phyloP scores from a whole-genome alignment of 2,888 invertebrate species.

The Pachycephus smyrnensis region DNA sequence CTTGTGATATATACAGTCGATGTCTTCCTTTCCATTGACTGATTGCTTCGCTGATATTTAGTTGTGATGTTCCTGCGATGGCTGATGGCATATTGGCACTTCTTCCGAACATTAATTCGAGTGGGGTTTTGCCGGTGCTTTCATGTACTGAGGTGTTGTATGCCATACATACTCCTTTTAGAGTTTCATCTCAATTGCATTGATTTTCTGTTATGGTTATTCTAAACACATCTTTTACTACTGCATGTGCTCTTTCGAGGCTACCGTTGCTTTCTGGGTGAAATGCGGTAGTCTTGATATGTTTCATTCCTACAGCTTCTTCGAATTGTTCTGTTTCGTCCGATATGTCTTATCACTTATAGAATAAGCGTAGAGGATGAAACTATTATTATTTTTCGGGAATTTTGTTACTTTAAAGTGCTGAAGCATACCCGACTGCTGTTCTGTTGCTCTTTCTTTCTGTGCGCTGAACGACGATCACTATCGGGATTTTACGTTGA shows the following conservation, averaged over 20 bases:
- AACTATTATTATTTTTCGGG: too few relatives aligned
- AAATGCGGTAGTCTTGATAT: slow-evolving; percentile 24
- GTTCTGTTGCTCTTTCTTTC: too few relatives aligned
- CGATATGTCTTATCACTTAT: too few relatives aligned
- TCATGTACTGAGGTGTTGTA: slow-evolving; percentile 19
- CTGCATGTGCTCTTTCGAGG: slow-evolving; percentile 26
- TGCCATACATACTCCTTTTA: slow-evolving; percentile 19
- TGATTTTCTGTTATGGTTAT: too few relatives aligned
- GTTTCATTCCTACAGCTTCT: slow-evolving; percentile 20
- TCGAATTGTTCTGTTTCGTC: slow-evolving; percentile 24
- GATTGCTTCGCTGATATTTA: background rate
- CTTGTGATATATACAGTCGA: too few relatives aligned
- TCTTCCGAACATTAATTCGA: slow-evolving; percentile 7
- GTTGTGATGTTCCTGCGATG: background rate
- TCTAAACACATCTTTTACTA: too few relatives aligned
- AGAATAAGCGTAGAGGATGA: too few relatives aligned
- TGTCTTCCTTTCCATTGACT: slow-evolving; percentile 1
- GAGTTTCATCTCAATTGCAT: slow-evolving; percentile 19
- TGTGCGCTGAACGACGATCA: too few relatives aligned
- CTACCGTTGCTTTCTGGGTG: slow-evolving; percentile 30
- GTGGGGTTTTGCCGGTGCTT: background rate
- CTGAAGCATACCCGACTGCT: too few relatives aligned
- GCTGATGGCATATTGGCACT: background rate
- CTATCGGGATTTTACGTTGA: too few relatives aligned
- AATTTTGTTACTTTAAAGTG: too few relatives aligned